phyloP scores from a whole-genome alignment of 92 coral and sea anemone species.

The Epizoanthus fatuus region DNA sequence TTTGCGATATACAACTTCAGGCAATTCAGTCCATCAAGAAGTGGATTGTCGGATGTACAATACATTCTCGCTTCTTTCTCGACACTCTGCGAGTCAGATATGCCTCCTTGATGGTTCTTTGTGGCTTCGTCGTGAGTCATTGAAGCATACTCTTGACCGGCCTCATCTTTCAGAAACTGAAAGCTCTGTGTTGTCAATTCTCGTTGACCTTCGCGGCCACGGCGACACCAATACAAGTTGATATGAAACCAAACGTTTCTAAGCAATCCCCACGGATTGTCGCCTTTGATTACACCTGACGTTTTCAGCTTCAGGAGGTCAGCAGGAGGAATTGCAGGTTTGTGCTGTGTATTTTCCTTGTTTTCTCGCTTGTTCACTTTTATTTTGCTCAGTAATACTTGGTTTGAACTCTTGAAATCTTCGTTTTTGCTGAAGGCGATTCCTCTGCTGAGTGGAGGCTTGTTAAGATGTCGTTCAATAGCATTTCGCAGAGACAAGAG shows the following conservation, averaged over 20 bases:
- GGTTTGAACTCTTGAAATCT: constrained; percentile 48
- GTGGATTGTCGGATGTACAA: constrained; percentile 38
- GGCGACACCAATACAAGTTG: constrained; percentile 65
- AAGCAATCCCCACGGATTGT: constrained; percentile 59
- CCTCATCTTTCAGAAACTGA: constrained; percentile 48
- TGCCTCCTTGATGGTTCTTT: constrained; percentile 55
- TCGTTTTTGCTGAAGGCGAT: constrained; percentile 7
- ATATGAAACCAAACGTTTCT: constrained; percentile 59
- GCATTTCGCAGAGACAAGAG: neutral
- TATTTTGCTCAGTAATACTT: constrained; percentile 44
- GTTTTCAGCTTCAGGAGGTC: constrained; percentile 51
- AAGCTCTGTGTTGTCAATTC: constrained; percentile 38
- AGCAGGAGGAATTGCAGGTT: constrained; percentile 46
- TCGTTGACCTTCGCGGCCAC: constrained; percentile 64
- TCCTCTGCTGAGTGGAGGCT: constrained; percentile 33
- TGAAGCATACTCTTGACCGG: constrained; percentile 36
- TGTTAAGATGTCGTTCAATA: constrained; percentile 40
- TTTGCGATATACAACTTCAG: constrained; percentile 35
- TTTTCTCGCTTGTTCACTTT: constrained; percentile 46
- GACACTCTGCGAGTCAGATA: neutral
- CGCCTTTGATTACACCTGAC: constrained; percentile 31
- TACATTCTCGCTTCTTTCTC: constrained; percentile 56
- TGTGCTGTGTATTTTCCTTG: constrained; percentile 61
- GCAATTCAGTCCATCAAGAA: constrained; percentile 41
- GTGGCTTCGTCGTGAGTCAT: constrained; percentile 58